A percentile compares a stretch with the other conserved stretches of the same genome.
Conservation (phyloP, 2,888 invertebrate species). For the Linnaemya tessellans region DNA sequence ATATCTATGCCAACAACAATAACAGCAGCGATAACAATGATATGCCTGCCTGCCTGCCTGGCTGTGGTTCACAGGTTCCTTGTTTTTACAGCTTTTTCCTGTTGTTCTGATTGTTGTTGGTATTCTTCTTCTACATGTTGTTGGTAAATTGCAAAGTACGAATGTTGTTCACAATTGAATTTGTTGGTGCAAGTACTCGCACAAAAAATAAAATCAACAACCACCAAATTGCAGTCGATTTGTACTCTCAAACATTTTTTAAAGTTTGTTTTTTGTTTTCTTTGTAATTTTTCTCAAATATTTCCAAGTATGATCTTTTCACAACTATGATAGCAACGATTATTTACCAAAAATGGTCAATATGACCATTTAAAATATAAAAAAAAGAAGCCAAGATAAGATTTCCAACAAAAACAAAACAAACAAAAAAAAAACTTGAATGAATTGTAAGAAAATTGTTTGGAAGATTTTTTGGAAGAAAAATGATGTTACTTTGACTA, state of each 20-base stretch:
- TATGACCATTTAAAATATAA: conserved; percentile 73
- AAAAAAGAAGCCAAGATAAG: conserved; percentile 32
- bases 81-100: conserved; percentile 53
- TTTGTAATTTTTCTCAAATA: conserved; percentile 20
- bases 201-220: conserved; percentile 32
- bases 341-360: conserved; percentile 78
- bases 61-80: conserved; percentile 56
- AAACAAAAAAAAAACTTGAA: conserved; percentile 51
- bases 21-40: conserved; percentile 62
- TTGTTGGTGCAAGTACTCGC: conserved; percentile 50
- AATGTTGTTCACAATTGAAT: conserved; percentile 44
- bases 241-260: conserved; percentile 32
- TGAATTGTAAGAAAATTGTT: conserved; percentile 69
- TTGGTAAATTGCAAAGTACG: conserved; percentile 49
- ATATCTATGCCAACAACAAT: conserved; percentile 65
- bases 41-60: conserved; percentile 43
- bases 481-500: conserved; percentile 42
- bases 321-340: conserved; percentile 65
- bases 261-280: background rate
- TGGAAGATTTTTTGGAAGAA: conserved; percentile 47
- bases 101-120: conserved; percentile 16
- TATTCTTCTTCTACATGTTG: background rate
- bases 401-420: conserved; percentile 39
- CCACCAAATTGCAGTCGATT: conserved; percentile 45
- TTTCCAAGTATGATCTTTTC: conserved; percentile 51